Conservation (phyloP, 2,888 invertebrate genomes). For the Orthosia gracilis region DNA sequence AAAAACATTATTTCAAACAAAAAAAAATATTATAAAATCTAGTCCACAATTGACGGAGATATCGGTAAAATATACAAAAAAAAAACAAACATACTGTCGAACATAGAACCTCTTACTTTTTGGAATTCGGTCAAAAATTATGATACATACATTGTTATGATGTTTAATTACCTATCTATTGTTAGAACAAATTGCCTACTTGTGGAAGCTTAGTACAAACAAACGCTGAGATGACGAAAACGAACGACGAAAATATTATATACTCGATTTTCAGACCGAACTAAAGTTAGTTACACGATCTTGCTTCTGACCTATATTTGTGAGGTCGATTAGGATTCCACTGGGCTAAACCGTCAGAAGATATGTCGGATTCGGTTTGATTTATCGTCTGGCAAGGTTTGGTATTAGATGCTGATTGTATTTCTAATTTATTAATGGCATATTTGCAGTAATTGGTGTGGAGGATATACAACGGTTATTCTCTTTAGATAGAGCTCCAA, state of each 20-base stretch:
- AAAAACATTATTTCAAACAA: too few relatives aligned
- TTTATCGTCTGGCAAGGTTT: slow-evolving; percentile 15
- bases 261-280: neutral
- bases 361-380: slow-evolving; percentile 25
- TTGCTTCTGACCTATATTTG: slow-evolving; percentile 16
- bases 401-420: neutral
- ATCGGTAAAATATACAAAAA: too few relatives aligned
- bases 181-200: too few relatives aligned
- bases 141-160: too few relatives aligned
- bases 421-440: neutral
- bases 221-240: neutral
- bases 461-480: neutral
- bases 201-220: too few relatives aligned
- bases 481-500: neutral
- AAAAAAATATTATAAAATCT: too few relatives aligned
- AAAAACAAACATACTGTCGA: too few relatives aligned
- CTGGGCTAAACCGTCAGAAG: neutral
- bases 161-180: too few relatives aligned
- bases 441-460: neutral
- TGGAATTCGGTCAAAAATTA: too few relatives aligned
- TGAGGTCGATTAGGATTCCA: slow-evolving; percentile 13
- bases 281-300: neutral
- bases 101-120: too few relatives aligned
- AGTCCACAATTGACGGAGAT: too few relatives aligned
- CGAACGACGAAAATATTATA: neutral